Evolutionary conservation across 2,797 vertebrate genomes (phyloP), one percentile per base, ranked within the genome.

Genomic region (Falco concolor): DNA sequence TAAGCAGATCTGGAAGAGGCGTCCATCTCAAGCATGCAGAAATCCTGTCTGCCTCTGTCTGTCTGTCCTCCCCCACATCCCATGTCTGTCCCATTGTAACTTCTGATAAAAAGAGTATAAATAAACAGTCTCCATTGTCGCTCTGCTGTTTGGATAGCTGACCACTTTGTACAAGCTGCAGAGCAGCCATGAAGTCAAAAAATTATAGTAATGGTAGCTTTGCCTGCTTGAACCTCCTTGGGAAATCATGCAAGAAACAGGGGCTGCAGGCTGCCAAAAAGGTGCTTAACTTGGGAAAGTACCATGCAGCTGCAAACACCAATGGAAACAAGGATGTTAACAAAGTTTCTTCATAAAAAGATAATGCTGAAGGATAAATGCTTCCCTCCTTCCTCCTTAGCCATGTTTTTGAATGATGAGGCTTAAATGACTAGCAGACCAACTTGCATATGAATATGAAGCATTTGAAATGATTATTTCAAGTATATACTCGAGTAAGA

Each of bases 361-460:
- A 47, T 69, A 63, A 54, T 10, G 27, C 38, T 40, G 52, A 92
- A 80, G 70, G 53, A 70, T 34, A 76, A 80, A 72, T 13, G 4
- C 38, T 53, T 59, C 23, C 19, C 60, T 63, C 54, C n/a, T 60
- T 61, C 45, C 34, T 68, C 15, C 56, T 82, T 38, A 83, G 75
- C 24, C 45, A 28, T 20, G 3, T 45, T 61, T 65, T 53, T 70
- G n/a, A 78, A 72, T 34, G 7, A 47, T 80, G 72, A 92, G 42
- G 50, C 19, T 90, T 64, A 93, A 87, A 87, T 68, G 45, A 87
- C 78, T 85, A 89, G 54, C 38, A 95, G 64, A 77, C 57, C 40
- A 78, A 83, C 23, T 72, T 72, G 94, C 96, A 73, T 89, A 96
- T 95, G 96, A 91, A 91, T 96, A 95, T 95, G 86, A 93, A 96